A percentile compares a stretch with the other conserved stretches of the same genome.
These are phyloP conservation scores for Bagarius yarrelli DNA, from an alignment of 2,113 vertebrate species.

Conservation along the genomic window DNA sequence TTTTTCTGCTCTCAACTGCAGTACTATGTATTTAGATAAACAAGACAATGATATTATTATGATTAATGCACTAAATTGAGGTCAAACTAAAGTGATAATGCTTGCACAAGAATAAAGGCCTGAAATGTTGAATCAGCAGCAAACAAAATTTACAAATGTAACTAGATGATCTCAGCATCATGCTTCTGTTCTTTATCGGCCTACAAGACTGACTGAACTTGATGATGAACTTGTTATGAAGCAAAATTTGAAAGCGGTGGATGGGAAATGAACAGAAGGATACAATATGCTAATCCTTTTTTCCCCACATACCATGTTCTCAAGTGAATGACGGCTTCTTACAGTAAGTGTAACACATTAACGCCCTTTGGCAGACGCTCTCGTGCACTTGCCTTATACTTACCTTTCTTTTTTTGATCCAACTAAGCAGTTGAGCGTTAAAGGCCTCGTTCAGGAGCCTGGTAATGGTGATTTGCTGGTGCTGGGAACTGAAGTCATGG, in stretches of 20 bases:
- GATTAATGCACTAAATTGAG: not conserved
- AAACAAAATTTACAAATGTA: not conserved
- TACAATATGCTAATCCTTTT: not conserved
- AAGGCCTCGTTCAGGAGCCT: too few species aligned
- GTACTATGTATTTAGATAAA: too few species aligned
- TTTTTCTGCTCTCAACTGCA: too few species aligned
- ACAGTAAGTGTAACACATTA: too few species aligned
- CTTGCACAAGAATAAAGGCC: not conserved
- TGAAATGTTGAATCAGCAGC: not conserved
- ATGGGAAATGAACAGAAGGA: not conserved
- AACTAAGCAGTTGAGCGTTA: too few species aligned
- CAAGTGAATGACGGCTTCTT: not conserved
- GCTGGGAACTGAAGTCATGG: too few species aligned
- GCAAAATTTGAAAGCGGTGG: not conserved
- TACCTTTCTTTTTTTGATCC: too few species aligned
- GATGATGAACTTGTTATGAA: not conserved
- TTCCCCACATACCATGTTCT: not conserved
- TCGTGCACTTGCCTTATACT: too few species aligned
- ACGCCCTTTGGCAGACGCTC: too few species aligned
- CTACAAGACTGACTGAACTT: not conserved
- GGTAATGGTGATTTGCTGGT: too few species aligned
- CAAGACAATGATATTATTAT: too few species aligned
- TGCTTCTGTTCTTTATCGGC: not conserved
- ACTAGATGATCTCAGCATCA: not conserved
- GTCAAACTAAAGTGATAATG: not conserved